Conservation (phyloP, 2,888 invertebrate genomes). For the Laothoe populi region DNA sequence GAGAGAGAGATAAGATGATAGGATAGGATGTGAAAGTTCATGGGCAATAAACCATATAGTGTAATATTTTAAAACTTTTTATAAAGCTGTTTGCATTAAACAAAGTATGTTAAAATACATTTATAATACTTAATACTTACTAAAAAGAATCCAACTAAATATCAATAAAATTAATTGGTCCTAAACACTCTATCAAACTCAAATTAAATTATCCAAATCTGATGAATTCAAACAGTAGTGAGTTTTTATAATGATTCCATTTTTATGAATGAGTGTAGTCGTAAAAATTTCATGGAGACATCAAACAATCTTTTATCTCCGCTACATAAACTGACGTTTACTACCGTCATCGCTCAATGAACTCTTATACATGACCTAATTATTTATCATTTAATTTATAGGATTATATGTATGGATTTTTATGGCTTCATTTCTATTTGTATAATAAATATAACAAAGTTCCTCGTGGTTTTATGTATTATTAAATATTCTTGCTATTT, state of each 20-base stretch:
- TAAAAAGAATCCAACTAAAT: neutral
- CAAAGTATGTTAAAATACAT: neutral
- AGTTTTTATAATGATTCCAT: conserved; percentile 22
- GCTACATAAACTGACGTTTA: conserved; percentile 29
- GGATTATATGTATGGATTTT: conserved; percentile 11
- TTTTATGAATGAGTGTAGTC: conserved; percentile 30
- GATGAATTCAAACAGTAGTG: conserved; percentile 24
- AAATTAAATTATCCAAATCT: conserved; percentile 12
- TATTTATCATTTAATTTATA: conserved; percentile 21
- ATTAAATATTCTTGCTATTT: neutral
- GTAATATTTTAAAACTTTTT: too few species aligned
- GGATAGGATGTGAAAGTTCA: too few species aligned
- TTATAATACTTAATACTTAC: neutral
- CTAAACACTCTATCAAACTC: neutral
- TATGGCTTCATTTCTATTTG: conserved; percentile 13
- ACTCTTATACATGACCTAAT: conserved; percentile 27
- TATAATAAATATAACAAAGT: conserved; percentile 14
- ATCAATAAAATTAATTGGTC: neutral
- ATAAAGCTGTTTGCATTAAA: neutral
- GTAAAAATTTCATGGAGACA: conserved; percentile 30
- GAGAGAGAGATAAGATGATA: too few species aligned
- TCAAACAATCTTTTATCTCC: conserved; percentile 30
- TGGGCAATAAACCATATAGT: too few species aligned
- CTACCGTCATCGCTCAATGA: conserved; percentile 26
- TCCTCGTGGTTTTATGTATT: neutral